These are phyloP conservation scores for Clarias laeviceps DNA, from an alignment of 2,797 vertebrate species.

Conservation along the genomic window DNA sequence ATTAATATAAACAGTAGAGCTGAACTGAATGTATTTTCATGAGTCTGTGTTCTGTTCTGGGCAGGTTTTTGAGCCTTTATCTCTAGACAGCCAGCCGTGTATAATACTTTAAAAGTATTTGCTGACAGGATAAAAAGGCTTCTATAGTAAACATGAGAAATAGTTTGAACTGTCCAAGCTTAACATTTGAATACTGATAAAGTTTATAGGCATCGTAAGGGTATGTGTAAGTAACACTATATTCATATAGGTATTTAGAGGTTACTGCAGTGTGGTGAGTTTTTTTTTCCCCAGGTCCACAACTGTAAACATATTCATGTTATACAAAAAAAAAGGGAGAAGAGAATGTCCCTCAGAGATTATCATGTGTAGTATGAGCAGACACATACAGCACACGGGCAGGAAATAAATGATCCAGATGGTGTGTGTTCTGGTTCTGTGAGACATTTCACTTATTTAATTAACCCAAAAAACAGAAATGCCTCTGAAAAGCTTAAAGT, in stretches of 20 bases:
- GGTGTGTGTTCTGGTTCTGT: slow-evolving; percentile 13
- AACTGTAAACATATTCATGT: neutral
- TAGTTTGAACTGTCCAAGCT: neutral
- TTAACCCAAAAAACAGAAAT: neutral
- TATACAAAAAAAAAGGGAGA: neutral
- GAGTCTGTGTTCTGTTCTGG: slow-evolving; percentile 3
- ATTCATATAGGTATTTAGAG: neutral
- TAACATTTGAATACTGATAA: neutral
- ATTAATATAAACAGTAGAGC: neutral
- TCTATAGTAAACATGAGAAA: neutral
- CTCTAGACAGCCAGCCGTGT: neutral
- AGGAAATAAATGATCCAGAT: neutral
- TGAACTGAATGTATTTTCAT: neutral
- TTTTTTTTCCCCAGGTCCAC: neutral
- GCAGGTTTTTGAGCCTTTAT: slow-evolving; percentile 14
- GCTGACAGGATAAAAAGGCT: neutral
- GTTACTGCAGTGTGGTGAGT: neutral
- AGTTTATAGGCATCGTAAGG: neutral
- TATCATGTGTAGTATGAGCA: neutral
- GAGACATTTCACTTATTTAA: slow-evolving; percentile 7
- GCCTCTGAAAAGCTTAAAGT: neutral
- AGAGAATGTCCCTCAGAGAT: neutral
- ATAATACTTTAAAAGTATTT: neutral
- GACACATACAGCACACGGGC: neutral
- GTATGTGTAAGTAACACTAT: neutral